phyloP scores from a whole-genome alignment of 2,113 vertebrate genomes.

The Cavia porcellus region DNA sequence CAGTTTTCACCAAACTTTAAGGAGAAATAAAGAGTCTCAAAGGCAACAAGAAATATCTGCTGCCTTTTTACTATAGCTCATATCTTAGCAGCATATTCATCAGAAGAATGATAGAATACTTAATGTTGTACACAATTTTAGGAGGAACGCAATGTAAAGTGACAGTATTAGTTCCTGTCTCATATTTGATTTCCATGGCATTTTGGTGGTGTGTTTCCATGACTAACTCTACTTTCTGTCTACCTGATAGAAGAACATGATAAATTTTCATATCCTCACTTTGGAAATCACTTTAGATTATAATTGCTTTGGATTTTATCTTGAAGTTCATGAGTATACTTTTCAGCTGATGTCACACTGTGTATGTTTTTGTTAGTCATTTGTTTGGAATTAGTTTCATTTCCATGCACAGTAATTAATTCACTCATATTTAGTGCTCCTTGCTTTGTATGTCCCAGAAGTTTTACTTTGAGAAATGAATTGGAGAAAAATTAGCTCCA shows the following conservation, averaged over 20 bases:
- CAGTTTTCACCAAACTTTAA: not conserved
- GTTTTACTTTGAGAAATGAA: constrained; percentile 46
- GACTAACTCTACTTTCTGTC: not conserved
- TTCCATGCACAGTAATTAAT: constrained; percentile 50
- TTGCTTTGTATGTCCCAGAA: constrained; percentile 43
- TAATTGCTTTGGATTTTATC: constrained; percentile 67
- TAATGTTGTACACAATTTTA: not conserved
- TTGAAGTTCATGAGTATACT: constrained; percentile 56
- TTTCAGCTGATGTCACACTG: constrained; percentile 39
- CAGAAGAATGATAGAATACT: not conserved
- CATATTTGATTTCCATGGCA: not conserved
- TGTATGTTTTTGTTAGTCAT: constrained; percentile 45
- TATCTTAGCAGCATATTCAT: constrained; percentile 26
- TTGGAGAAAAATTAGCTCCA: constrained; percentile 23
- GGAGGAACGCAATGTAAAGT: not conserved
- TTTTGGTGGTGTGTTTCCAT: not conserved
- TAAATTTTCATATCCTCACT: constrained; percentile 21
- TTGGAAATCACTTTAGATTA: constrained; percentile 25
- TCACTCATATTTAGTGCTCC: not conserved
- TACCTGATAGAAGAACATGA: not conserved
- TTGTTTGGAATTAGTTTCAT: constrained; percentile 59
- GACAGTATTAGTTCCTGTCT: not conserved
- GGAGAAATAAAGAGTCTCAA: not conserved
- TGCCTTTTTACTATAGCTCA: not conserved
- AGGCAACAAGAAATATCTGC: not conserved